Conservation (phyloP, 2,888 invertebrate genomes). For the Rhagium mordax region DNA sequence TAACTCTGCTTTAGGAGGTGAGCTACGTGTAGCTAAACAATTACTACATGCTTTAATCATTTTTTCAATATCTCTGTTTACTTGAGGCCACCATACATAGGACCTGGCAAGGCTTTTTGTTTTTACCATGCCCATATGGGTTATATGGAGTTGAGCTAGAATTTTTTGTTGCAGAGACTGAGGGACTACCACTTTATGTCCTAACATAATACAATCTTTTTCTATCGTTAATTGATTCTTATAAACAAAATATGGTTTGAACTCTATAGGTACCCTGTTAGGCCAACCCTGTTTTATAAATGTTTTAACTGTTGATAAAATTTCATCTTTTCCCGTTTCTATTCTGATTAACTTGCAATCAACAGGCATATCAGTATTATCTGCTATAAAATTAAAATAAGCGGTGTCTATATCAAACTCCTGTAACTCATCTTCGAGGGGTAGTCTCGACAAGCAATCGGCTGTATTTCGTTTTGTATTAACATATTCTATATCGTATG, state of each 20-base stretch:
- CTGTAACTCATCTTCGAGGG: slow-evolving; percentile 4
- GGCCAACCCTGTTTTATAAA: background rate
- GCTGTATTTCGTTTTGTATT: slow-evolving; percentile 14
- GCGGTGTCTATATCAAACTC: background rate
- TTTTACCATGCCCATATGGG: slow-evolving; percentile 11
- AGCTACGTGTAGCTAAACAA: too few relatives aligned
- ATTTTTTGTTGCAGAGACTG: background rate
- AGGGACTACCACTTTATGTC: slow-evolving; percentile 3
- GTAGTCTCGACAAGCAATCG: slow-evolving; percentile 18
- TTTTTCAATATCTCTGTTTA: slow-evolving; percentile 21
- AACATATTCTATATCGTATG: slow-evolving; percentile 25
- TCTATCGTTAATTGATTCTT: background rate
- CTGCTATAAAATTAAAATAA: slow-evolving; percentile 4
- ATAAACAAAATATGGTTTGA: background rate
- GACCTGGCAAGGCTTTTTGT: slow-evolving; percentile 18
- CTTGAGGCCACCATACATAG: slow-evolving; percentile 31
- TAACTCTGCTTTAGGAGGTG: too few relatives aligned
- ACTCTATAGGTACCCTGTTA: background rate
- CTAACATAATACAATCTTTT: slow-evolving; percentile 16
- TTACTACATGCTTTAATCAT: background rate
- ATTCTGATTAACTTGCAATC: background rate
- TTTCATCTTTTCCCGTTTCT: background rate
- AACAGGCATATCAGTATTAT: background rate
- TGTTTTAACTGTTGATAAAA: background rate
- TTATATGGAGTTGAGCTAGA: background rate